Base-by-base conservation (phyloP, 2,888 invertebrate species). In the Eubasilissa splendida region DNA sequence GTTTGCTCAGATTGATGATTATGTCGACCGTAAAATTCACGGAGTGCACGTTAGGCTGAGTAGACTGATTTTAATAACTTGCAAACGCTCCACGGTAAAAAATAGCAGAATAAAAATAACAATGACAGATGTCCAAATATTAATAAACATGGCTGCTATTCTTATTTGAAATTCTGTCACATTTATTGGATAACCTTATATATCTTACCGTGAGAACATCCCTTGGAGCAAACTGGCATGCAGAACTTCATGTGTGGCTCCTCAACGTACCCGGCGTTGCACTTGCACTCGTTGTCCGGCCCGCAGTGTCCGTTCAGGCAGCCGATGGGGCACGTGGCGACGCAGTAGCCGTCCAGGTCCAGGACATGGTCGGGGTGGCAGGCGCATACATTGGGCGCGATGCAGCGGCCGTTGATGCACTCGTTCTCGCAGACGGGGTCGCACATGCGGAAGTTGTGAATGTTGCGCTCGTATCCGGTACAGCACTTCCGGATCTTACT, bases 401-500 rank as follows among this genome's bases (percentile, higher is more conserved):
- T 91, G 87, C 94, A 94, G 60, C 91, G 89, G 52, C 92, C 93
- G 81, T 94, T 93, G 76, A 91, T 87, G 84, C 94, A 94, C 9
- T 92, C 92, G 33, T 89, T 87, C 0, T 89, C 88, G 85, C 94
- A 94, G 14, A 91, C 88, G 0, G 93, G 92, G 65, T 92, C 91
- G 85, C 94, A 94, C 76, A 90, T 89, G 3, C 89, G 91, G 84
- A 84, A 88, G 86, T 89, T 90, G 86, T 91, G 91, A 7, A 90
- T 88, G 86, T 93, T 93, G 11, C 92, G 91, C 82, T 90, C 89
- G 87, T 93, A 95, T 14, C 95, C 95, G 0, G 92, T 91, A 86
- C 96, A 96, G 86, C 96, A 96, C 42, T 93, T 90, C 83, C 93
- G 90, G 84, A 94, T 92, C 82, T 91, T 91, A 85, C 94, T 94